phyloP scores from a whole-genome alignment of 2,888 invertebrate genomes.

The Habroteleia sp. region DNA sequence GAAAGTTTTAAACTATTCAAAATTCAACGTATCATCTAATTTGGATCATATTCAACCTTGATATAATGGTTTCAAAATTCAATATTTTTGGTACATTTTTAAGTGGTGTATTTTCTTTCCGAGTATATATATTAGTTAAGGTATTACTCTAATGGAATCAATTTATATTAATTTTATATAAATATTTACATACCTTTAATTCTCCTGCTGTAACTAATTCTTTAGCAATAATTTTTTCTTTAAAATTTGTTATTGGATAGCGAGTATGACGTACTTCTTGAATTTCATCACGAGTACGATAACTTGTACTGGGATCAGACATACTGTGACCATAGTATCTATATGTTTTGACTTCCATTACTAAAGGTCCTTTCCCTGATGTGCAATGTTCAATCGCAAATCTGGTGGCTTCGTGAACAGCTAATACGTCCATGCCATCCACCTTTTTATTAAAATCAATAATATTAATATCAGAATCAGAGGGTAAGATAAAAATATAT shows the following conservation, averaged over 20 bases:
- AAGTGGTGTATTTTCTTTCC: no score
- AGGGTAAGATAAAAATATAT: no score
- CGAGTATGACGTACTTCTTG: slow-evolving; percentile 97
- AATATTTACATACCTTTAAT: slow-evolving; percentile 96
- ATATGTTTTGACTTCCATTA: slow-evolving; percentile 97
- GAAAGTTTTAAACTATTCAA: no score
- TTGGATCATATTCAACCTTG: no score
- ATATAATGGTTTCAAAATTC: no score
- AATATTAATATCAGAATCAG: no score
- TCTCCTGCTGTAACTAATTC: slow-evolving; percentile 92
- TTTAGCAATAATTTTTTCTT: slow-evolving; percentile 90
- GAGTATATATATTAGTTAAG: no score
- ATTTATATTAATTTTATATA: no score
- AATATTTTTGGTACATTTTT: no score
- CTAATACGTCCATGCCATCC: slow-evolving; percentile 98
- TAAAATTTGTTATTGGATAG: slow-evolving; percentile 98
- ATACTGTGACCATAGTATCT: slow-evolving; percentile 99
- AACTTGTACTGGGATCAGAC: slow-evolving; percentile 99
- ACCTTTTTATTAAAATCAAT: no score
- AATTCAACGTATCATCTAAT: no score
- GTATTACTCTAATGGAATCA: no score
- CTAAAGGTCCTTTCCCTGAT: slow-evolving; percentile 93
- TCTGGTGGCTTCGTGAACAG: slow-evolving; percentile 91
- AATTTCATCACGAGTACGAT: slow-evolving; percentile 96
- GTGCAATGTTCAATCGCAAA: slow-evolving; percentile 92